These are phyloP conservation scores for Sebastiscus tertius DNA, from an alignment of 2,797 vertebrate genomes.

Conservation along the genomic window DNA sequence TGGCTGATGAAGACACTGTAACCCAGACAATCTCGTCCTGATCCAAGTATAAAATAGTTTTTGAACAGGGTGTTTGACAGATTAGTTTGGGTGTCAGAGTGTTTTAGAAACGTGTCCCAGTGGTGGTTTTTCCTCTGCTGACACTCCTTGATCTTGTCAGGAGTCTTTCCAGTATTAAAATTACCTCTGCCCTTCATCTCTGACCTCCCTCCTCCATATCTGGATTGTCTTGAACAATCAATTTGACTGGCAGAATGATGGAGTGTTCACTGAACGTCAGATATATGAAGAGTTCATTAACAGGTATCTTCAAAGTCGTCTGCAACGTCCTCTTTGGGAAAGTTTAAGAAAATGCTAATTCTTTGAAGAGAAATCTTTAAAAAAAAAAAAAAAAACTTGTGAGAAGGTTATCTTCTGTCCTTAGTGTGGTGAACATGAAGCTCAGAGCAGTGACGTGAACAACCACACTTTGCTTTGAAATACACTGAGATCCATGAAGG, in stretches of 20 bases:
- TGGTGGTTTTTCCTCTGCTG: not conserved
- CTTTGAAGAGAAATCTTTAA: not conserved
- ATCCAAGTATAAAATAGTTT: slow-evolving; percentile 8
- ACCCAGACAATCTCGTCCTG: not conserved
- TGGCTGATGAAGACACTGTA: not conserved
- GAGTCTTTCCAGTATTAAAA: slow-evolving; percentile 37
- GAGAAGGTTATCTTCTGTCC: not conserved
- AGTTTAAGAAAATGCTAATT: not conserved
- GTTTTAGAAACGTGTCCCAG: slow-evolving; percentile 10
- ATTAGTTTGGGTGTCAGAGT: slow-evolving; percentile 38
- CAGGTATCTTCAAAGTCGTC: slow-evolving; percentile 17
- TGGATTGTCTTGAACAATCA: slow-evolving; percentile 44
- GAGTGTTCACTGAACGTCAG: slow-evolving; percentile 4
- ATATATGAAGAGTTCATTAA: slow-evolving; percentile 23
- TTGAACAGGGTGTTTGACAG: slow-evolving; percentile 27
- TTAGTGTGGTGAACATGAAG: not conserved
- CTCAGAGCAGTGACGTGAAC: not conserved
- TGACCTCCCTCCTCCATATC: slow-evolving; percentile 30
- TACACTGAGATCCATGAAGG: not conserved
- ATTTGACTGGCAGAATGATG: slow-evolving; percentile 43
- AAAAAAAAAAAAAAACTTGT: not conserved
- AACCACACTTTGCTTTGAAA: not conserved
- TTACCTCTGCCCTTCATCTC: slow-evolving; percentile 41
- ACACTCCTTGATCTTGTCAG: slow-evolving; percentile 12
- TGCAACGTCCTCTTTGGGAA: not conserved